These are phyloP conservation scores for Lophura nycthemera DNA, from an alignment of 2,113 vertebrate genomes.

Conservation along the genomic window DNA sequence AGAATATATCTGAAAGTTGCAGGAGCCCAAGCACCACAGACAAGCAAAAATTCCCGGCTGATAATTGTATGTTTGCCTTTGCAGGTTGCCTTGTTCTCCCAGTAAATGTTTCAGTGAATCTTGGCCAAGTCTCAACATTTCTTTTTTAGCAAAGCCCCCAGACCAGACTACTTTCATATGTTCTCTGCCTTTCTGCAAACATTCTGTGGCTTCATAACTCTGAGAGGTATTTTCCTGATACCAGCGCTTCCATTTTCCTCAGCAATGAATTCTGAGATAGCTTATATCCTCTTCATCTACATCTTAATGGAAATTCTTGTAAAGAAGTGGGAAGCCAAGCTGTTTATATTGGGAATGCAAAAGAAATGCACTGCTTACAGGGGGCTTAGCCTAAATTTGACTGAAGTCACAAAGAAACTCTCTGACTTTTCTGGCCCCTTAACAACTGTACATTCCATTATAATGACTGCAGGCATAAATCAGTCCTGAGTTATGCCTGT, in stretches of 20 bases:
- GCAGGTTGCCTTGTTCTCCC: not conserved
- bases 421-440: not conserved
- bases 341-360: not conserved
- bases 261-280: not conserved
- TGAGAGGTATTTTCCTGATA: constrained; percentile 16
- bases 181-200: not conserved
- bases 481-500: constrained; percentile 8
- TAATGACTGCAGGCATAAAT: constrained; percentile 41
- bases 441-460: constrained; percentile 47
- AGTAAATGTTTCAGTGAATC: not conserved
- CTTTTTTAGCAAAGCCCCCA: not conserved
- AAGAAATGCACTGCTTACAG: not conserved
- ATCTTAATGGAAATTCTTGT: not conserved
- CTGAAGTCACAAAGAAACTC: constrained; percentile 16
- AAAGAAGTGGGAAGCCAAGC: not conserved
- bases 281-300: not conserved
- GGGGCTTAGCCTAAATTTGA: not conserved
- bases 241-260: not conserved
- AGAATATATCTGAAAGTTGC: not conserved
- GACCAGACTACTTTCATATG: not conserved
- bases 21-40: not conserved
- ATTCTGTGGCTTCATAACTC: not conserved
- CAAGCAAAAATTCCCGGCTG: not conserved
- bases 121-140: not conserved
- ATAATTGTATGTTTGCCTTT: constrained; percentile 4